A percentile compares a stretch with the other conserved stretches of the same genome.
Conservation (phyloP, 2,113 vertebrate genomes). For the Nansenia antarctica region DNA sequence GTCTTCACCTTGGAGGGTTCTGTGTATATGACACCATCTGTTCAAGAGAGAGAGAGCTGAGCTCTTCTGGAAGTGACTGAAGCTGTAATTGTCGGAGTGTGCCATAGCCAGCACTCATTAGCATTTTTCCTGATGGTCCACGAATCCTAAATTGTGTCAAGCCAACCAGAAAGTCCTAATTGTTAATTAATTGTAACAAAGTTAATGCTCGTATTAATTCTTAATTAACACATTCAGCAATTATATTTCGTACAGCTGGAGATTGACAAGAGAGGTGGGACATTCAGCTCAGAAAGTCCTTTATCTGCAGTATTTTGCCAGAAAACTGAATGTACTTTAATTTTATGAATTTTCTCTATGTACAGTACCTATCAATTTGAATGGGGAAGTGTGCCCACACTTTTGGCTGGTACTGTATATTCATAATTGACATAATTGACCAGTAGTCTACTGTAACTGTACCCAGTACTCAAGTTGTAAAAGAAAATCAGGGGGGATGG, state of each 20-base stretch:
- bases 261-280: neutral
- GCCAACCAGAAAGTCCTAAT: slow-evolving; percentile 16
- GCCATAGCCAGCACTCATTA: neutral
- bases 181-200: slow-evolving; percentile 33
- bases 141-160: slow-evolving; percentile 18
- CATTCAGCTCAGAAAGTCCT: too few relatives aligned
- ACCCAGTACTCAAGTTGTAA: too few relatives aligned
- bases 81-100: slow-evolving; percentile 16
- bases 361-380: too few relatives aligned
- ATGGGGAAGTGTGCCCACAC: too few relatives aligned
- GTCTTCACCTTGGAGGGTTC: neutral
- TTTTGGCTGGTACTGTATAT: too few relatives aligned
- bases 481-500: too few relatives aligned
- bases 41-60: too few relatives aligned
- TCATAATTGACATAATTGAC: too few relatives aligned
- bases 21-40: neutral
- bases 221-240: slow-evolving; percentile 12
- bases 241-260: neutral
- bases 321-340: too few relatives aligned
- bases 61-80: neutral
- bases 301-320: neutral
- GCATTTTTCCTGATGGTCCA: neutral
- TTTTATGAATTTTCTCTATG: too few relatives aligned
- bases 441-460: too few relatives aligned
- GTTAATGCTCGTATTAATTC: slow-evolving; percentile 12